phyloP scores from a whole-genome alignment of 2,888 invertebrate species.

The Trichacis sp. region DNA sequence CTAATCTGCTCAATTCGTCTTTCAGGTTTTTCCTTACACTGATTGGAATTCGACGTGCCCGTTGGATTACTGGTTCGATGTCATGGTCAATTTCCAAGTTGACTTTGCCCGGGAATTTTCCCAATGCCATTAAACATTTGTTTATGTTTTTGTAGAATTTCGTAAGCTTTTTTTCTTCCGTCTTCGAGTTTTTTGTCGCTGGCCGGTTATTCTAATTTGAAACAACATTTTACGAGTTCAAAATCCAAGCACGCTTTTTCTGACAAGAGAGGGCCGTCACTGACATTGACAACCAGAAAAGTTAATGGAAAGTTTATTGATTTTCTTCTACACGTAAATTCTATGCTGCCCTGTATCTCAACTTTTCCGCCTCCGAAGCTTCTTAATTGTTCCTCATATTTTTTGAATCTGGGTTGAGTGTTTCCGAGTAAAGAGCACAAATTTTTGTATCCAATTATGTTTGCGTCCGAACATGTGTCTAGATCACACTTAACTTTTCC shows the following conservation, averaged over 20 bases:
- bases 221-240: background rate
- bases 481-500: slow-evolving; percentile 6
- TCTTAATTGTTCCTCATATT: background rate
- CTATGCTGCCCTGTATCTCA: background rate
- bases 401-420: background rate
- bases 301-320: background rate
- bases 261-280: background rate
- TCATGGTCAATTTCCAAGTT: background rate
- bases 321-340: background rate
- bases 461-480: slow-evolving; percentile 10
- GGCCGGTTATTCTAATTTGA: background rate
- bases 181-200: background rate
- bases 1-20: slow-evolving; percentile 1
- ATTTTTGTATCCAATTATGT: slow-evolving; percentile 5
- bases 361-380: background rate
- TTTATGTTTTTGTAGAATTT: background rate
- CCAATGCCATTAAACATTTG: background rate
- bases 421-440: background rate
- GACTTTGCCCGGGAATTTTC: background rate
- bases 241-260: background rate
- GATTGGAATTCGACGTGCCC: slow-evolving; percentile 1
- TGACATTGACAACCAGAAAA: slow-evolving; percentile 1
- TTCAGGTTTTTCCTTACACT: slow-evolving; percentile 8
- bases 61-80: slow-evolving; percentile 1
- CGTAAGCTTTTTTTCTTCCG: background rate